phyloP scores from a whole-genome alignment of 1,140 invertebrate species.

The Trigoniulus corallinus region DNA sequence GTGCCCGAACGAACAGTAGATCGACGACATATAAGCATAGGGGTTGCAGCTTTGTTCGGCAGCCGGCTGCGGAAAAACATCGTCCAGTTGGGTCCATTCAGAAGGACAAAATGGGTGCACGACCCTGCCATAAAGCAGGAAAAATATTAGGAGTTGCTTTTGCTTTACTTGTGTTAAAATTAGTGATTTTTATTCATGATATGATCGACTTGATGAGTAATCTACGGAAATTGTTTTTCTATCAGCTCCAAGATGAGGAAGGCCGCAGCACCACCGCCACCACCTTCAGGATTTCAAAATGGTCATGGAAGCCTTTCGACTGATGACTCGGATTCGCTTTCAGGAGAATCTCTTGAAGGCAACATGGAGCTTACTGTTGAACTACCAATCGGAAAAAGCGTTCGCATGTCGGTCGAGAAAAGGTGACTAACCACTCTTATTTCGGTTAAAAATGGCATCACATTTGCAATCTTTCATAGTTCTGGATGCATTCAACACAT shows the following conservation, averaged over 20 bases:
- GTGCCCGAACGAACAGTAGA: too few relatives aligned
- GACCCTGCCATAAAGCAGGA: too few relatives aligned
- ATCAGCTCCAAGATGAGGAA: conserved; percentile 28
- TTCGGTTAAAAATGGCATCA: not conserved
- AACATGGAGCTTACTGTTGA: conserved; percentile 53
- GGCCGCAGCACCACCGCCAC: conserved; percentile 39
- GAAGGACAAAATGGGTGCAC: too few relatives aligned
- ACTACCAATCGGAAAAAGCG: conserved; percentile 41
- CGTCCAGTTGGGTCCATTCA: too few relatives aligned
- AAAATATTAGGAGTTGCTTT: too few relatives aligned
- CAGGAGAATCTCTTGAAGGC: conserved; percentile 34
- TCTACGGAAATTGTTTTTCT: too few relatives aligned
- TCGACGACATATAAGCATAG: too few relatives aligned
- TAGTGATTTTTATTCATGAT: too few relatives aligned
- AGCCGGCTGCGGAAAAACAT: too few relatives aligned
- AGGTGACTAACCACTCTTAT: conserved; percentile 46
- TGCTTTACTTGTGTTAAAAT: too few relatives aligned
- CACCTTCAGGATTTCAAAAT: conserved; percentile 24
- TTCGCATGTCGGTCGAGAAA: conserved; percentile 45
- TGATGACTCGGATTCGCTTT: conserved; percentile 3
- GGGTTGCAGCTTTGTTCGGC: too few relatives aligned
- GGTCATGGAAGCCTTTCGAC: not conserved
- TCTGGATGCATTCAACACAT: not conserved
- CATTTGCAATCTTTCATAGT: not conserved
- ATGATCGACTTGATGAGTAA: too few relatives aligned